Percentiles rank a stretch among this genome's conserved stretches.
Evolutionary conservation across 35 echinoderm and acorn worm genomes (phyloP).

Genomic region (Eucidaris tribuloides): DNA sequence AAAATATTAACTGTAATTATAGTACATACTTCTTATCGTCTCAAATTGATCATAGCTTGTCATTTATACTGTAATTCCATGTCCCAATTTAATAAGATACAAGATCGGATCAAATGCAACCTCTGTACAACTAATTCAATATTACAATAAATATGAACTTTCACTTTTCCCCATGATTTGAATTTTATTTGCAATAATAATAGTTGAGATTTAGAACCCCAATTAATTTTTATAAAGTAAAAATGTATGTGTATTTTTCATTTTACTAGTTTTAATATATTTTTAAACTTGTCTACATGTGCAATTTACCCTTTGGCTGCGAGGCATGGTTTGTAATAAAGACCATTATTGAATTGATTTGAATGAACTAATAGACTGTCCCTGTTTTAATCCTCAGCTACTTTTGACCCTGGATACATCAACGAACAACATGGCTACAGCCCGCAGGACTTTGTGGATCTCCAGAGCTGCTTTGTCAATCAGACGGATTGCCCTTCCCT

Average conservation of each 20-base stretch:
- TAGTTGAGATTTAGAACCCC: not conserved
- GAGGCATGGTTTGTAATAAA: not conserved
- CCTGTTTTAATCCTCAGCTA: constrained; percentile 41
- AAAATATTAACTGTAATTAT: too few species aligned
- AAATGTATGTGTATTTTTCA: not conserved
- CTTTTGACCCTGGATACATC: constrained; percentile 42
- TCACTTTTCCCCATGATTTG: too few species aligned
- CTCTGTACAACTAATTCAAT: not conserved
- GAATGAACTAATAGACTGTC: not conserved
- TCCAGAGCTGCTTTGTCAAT: constrained; percentile 57
- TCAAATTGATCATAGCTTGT: too few species aligned
- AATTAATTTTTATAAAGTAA: not conserved
- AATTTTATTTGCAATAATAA: too few species aligned
- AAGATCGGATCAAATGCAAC: too few species aligned
- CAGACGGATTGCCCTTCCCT: constrained; percentile 54
- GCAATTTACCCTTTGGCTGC: not conserved
- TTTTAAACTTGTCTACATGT: too few species aligned
- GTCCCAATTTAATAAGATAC: not conserved
- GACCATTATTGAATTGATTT: not conserved
- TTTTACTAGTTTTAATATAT: too few species aligned
- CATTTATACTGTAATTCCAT: not conserved
- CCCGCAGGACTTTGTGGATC: not conserved
- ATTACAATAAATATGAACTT: too few species aligned
- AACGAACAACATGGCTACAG: constrained; percentile 2
- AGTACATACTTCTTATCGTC: too few species aligned